Base-by-base conservation (phyloP, 2,888 invertebrate species). In the Mechanitis mazaeus region DNA sequence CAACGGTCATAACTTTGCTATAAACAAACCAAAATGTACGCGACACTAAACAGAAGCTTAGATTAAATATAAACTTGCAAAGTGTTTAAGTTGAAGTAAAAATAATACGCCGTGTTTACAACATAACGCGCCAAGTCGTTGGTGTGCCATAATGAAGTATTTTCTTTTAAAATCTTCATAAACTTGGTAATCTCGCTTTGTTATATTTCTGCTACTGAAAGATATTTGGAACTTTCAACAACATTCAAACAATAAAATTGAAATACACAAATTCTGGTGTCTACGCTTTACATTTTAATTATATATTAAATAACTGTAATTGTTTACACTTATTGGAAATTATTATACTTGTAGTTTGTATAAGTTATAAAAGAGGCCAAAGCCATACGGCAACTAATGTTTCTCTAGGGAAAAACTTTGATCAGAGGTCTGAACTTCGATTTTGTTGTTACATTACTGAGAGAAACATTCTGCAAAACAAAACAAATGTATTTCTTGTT, bases 391-490 rank as follows among this genome's bases (percentile, higher is more conserved):
- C 79, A 81, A 81, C 76, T 80, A 85, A 86, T 84, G 78, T 82
- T 80, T 80, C 85, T 81, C 74, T 31, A 58, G 79, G 84, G 85
- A 80, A 65, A 75, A 79, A 73, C 70, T 73, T 85, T 85, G 87
- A 86, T 87, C 87, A 86, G 79, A 72, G 74, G 77, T 73, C 77
- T 79, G 76, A 84, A 84, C 80, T 86, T 84, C 77, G 79, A 85
- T 83, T 84, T 81, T 77, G 75, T 75, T 73, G 80, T 85, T 85
- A 86, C 83, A 84, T 83, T 76, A 70, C 85, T 59, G 66, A 85
- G 85, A 85, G 83, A 69, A 75, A 76, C 81, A 78, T 76, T 72
- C 70, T 56, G 61, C 72, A 70, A 71, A 71, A 67, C 69, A 66
- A 75, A 74, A 20, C 20, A 20, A 20, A 69, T 77, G 47, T 59